Evolutionary conservation across 2,113 vertebrate species (phyloP).

Genomic region (Pogonocichla stellata): DNA sequence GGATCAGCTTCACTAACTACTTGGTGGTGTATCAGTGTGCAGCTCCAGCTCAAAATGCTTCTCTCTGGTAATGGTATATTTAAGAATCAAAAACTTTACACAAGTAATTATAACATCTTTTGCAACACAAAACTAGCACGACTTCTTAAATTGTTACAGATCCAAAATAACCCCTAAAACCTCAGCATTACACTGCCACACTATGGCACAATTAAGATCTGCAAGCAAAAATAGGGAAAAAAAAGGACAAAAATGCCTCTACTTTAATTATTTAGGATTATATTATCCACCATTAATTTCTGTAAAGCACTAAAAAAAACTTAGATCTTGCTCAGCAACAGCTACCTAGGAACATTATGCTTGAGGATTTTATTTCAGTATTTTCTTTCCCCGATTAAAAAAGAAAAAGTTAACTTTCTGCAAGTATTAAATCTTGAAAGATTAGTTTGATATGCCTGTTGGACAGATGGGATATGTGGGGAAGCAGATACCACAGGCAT

Average conservation of each 20-base stretch:
- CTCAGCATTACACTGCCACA: slow-evolving; percentile 63
- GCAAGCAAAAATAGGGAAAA: slow-evolving; percentile 31
- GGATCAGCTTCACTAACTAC: neutral
- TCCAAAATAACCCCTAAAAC: neutral
- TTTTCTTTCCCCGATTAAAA: neutral
- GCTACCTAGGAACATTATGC: neutral
- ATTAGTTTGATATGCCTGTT: neutral
- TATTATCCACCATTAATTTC: neutral
- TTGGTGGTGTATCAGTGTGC: neutral
- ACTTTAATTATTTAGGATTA: neutral
- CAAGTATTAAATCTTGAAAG: slow-evolving; percentile 14
- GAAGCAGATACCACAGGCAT: neutral
- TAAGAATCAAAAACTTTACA: neutral
- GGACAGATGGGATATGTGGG: neutral
- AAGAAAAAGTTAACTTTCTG: neutral
- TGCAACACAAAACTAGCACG: neutral
- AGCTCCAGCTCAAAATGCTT: neutral
- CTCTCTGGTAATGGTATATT: neutral
- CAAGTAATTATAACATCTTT: neutral
- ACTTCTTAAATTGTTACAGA: neutral
- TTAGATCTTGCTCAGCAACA: neutral
- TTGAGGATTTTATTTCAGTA: neutral
- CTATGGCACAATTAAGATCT: slow-evolving; percentile 59
- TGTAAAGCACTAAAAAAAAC: neutral
- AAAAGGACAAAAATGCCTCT: neutral